Evolutionary conservation across 2,888 invertebrate species (phyloP), one percentile per base, ranked within the genome.

Genomic region (Acanthosepion lycidas): DNA sequence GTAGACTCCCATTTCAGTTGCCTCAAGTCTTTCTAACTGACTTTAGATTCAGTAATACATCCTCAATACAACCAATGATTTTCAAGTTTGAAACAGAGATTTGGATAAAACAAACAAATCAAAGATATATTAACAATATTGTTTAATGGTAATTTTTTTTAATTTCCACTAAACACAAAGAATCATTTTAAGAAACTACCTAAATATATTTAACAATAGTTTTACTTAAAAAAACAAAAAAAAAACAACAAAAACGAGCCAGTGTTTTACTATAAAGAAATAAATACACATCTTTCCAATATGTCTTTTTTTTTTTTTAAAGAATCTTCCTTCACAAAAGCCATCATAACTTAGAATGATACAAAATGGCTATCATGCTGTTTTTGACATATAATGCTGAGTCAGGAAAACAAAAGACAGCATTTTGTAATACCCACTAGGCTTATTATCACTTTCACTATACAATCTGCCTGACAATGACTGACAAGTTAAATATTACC

Each of bases 401-500:
- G 78, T 78, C 28, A 78, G 78, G 28, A 78, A 28, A 78, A 28
- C 28, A 78, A 78, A 78, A 78, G 8, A 78, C 28, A n/a, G 28
- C 28, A 9, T n/a, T 78, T 78, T 78, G n/a, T 78, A 78, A 78
- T 78, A 28, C n/a, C 28, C 28, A 28, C 78, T 78, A n/a, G n/a
- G 78, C 55, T 78, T n/a, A n/a, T 78, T n/a, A 78, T 78, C 78
- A 78, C 28, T 78, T 78, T 78, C 78, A n/a, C n/a, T 78, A n/a
- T 78, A 78, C n/a, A 78, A 78, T 78, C 78, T 28, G 78, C 78
- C 78, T 78, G 78, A 78, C 78, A 78, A 28, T 78, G 78, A 28
- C 78, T 78, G 78, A 78, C 78, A 78, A 78, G 78, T 78, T 78
- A 78, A 78, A 78, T 28, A 28, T 12, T 28, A 4, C 6, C 78